Evolutionary conservation across 2,888 invertebrate species (phyloP), one percentile per base, ranked within the genome.

Genomic region (Incurvaria masculella): DNA sequence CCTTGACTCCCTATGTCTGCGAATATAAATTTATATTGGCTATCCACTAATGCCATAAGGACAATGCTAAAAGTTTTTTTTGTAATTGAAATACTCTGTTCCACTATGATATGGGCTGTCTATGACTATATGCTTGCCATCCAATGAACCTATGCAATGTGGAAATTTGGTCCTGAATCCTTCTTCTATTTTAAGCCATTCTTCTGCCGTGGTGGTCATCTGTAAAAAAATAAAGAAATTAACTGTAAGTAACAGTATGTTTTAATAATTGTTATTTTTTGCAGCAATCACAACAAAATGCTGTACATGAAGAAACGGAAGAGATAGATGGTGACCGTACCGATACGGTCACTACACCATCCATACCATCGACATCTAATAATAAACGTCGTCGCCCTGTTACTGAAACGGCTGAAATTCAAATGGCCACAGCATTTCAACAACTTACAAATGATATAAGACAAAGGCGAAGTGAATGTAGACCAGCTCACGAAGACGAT

Each of bases 1-100:
- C 60, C 59, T 49, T 58, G 57, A 44, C 54, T 43, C 8, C 58
- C 60, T 18, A 61, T 50, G 42, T 60, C 55, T 26, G 56, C 53
- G 49, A 53, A 55, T 10, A 56, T 54, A 53, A 62, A 62, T 21
- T 46, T 49, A 50, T 61, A 63, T 14, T 59, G 53, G 2, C 55
- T 56, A 51, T 62, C 59, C 49, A 61, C 59, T 27, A 56, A 38
- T 23, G 58, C 61, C 44, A 62, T 51, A 16, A 61, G 51, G 18
- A 60, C 60, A 21, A 64, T 53, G 51, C 61, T 61, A 44, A 52
- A 56, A 21, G 42, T n/a, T 53, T 39, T 56, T 53, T 56, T 64
- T 61, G 48, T 62, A 62, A 51, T 63, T 64, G 48, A 52, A 60
- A 49, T 50, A 62, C 43, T 55, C 47, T 11, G 59, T 58, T 19